A percentile compares a stretch with the other conserved stretches of the same genome.
Evolutionary conservation across 2,888 invertebrate genomes (phyloP).

Genomic region (Nomada fucata): DNA sequence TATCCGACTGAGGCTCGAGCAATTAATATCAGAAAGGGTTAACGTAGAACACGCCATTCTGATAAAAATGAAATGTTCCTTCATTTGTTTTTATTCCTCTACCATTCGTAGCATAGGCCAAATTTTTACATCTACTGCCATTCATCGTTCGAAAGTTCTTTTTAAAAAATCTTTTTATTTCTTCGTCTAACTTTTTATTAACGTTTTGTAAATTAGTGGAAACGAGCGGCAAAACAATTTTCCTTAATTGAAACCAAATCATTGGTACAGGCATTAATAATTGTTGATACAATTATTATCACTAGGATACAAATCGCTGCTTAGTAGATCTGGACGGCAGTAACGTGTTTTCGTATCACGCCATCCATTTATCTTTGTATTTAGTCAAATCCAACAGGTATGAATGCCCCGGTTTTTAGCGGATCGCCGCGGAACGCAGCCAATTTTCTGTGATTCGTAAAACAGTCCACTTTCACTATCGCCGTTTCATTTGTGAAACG

Average conservation of each 20-base stretch:
- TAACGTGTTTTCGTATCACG: not conserved
- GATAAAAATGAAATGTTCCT: slow-evolving; percentile 21
- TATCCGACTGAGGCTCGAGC: slow-evolving; percentile 22
- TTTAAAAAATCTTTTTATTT: too few relatives aligned
- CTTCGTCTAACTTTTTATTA: too few relatives aligned
- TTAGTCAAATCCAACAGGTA: slow-evolving; percentile 11
- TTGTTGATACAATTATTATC: not conserved
- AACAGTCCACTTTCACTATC: not conserved
- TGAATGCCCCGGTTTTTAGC: slow-evolving; percentile 7
- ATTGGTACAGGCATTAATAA: too few relatives aligned
- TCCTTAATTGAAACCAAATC: not conserved
- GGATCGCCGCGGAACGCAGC: slow-evolving; percentile 1
- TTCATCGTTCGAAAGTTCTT: too few relatives aligned
- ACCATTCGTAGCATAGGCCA: too few relatives aligned
- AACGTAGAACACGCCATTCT: slow-evolving; percentile 19
- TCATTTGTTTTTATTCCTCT: not conserved
- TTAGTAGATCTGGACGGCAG: not conserved
- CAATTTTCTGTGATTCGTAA: slow-evolving; percentile 3
- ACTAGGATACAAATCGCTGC: not conserved
- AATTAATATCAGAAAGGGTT: slow-evolving; percentile 41
- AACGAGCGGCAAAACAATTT: not conserved
- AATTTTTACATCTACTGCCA: too few relatives aligned
- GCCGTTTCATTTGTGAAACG: too few relatives aligned
- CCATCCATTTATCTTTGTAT: slow-evolving; percentile 3
- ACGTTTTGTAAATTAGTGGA: not conserved